These are phyloP conservation scores for Alloscopus bannaensis DNA, from an alignment of 2,888 invertebrate genomes.

Conservation along the genomic window DNA sequence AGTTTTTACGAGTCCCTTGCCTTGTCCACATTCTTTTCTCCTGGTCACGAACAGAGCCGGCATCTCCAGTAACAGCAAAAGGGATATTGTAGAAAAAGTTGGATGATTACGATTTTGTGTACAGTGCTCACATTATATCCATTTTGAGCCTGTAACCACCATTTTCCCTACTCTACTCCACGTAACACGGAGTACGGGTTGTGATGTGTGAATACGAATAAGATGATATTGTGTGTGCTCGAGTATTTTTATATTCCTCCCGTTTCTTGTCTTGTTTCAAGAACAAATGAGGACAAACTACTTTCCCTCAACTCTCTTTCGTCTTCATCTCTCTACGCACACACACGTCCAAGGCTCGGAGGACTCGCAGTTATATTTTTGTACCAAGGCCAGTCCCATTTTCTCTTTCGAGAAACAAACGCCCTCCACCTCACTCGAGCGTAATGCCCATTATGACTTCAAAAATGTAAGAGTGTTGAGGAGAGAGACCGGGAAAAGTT, in stretches of 20 bases:
- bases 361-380: neutral
- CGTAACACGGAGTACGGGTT: too few relatives aligned
- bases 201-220: slow-evolving; percentile 4
- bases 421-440: slow-evolving; percentile 1
- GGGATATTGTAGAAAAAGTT: too few relatives aligned
- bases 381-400: slow-evolving; percentile 17
- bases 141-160: too few relatives aligned
- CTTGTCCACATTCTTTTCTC: slow-evolving; percentile 10
- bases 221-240: slow-evolving; percentile 26
- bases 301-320: too few relatives aligned
- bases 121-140: too few relatives aligned
- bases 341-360: neutral
- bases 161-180: too few relatives aligned
- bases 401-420: too few relatives aligned
- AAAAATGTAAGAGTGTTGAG: slow-evolving; percentile 6
- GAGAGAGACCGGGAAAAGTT: too few relatives aligned
- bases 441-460: slow-evolving; percentile 31
- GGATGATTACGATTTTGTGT: too few relatives aligned
- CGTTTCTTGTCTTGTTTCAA: slow-evolving; percentile 34
- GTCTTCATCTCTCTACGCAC: too few relatives aligned
- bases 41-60: too few relatives aligned
- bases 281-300: slow-evolving; percentile 56
- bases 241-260: slow-evolving; percentile 16
- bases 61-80: too few relatives aligned
- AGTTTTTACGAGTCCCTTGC: slow-evolving; percentile 30